These are phyloP conservation scores for Drosophila ambigua DNA, from an alignment of 1,140 invertebrate genomes.

Conservation along the genomic window DNA sequence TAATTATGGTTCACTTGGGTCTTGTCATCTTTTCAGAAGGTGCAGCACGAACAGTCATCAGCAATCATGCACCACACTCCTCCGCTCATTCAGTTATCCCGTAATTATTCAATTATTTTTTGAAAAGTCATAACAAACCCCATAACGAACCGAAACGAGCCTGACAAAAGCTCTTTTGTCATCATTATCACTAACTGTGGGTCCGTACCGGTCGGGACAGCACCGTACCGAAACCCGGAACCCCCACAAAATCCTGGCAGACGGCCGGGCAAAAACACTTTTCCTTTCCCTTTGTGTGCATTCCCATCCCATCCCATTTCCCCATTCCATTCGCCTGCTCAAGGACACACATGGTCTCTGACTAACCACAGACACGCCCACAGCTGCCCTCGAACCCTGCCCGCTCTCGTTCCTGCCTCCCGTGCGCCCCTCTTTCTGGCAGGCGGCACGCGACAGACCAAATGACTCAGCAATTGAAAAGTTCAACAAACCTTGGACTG, in stretches of 20 bases:
- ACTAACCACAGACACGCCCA: slow-evolving; percentile 49
- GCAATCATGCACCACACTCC: background rate
- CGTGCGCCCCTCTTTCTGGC: slow-evolving; percentile 6
- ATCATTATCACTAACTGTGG: slow-evolving; percentile 35
- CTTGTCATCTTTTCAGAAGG: background rate
- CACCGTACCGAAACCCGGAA: too few species aligned
- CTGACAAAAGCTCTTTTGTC: slow-evolving; percentile 45
- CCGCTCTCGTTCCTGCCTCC: background rate
- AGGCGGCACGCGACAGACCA: slow-evolving; percentile 36
- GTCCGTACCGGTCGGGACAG: background rate
- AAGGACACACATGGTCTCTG: slow-evolving; percentile 47
- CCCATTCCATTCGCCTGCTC: slow-evolving; percentile 2
- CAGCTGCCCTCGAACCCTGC: slow-evolving; percentile 24
- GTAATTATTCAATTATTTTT: slow-evolving; percentile 51
- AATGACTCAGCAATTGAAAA: slow-evolving; percentile 69
- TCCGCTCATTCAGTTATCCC: slow-evolving; percentile 14
- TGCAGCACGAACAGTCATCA: slow-evolving; percentile 11
- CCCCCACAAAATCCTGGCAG: slow-evolving; percentile 21
- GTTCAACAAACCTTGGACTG: slow-evolving; percentile 66
- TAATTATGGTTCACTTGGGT: too few species aligned
- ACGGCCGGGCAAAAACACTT: slow-evolving; percentile 39
- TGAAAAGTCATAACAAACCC: slow-evolving; percentile 30
- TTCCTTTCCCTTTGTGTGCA: slow-evolving; percentile 38
- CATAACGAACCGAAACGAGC: slow-evolving; percentile 19
- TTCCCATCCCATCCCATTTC: slow-evolving; percentile 6